Conservation (phyloP, 2,797 vertebrate genomes). For the Chelonia mydas region DNA sequence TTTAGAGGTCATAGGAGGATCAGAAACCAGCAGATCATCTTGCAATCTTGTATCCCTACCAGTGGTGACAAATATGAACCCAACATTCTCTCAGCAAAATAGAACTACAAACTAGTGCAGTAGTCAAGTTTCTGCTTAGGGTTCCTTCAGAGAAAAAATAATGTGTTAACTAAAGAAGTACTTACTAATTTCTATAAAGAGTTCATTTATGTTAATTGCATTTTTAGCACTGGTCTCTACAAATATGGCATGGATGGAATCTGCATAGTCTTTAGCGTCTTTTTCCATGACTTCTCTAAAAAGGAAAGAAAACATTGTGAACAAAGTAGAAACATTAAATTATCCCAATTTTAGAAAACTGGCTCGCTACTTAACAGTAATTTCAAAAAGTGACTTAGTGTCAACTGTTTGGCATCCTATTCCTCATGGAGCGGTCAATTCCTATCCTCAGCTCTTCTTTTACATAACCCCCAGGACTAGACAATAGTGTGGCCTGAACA, state of each 20-base stretch:
- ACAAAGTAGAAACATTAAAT: slow-evolving; percentile 19
- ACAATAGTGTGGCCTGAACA: accelerated
- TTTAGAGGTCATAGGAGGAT: background rate
- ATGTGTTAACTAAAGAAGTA: slow-evolving; percentile 61
- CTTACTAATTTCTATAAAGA: slow-evolving; percentile 99
- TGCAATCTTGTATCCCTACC: background rate
- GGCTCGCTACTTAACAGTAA: background rate
- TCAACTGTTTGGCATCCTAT: background rate
- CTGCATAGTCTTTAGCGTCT: slow-evolving; percentile 98
- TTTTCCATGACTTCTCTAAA: slow-evolving; percentile 95
- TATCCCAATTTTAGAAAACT: background rate
- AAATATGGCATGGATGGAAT: slow-evolving; percentile 98
- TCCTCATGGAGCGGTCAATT: background rate
- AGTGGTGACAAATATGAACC: background rate
- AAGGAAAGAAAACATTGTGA: slow-evolving; percentile 64
- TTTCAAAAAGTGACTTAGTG: background rate
- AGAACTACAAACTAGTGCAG: background rate
- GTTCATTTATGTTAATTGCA: slow-evolving; percentile 98
- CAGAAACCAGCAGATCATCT: background rate
- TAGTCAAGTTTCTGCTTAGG: background rate
- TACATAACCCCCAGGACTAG: background rate
- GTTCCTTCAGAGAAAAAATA: slow-evolving; percentile 9
- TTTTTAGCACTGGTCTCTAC: slow-evolving; percentile 99
- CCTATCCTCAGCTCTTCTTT: background rate
- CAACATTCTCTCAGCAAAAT: background rate